Evolutionary conservation across 1,140 invertebrate species (phyloP), one percentile per base, ranked within the genome.

Genomic region (Danaus melanippus): DNA sequence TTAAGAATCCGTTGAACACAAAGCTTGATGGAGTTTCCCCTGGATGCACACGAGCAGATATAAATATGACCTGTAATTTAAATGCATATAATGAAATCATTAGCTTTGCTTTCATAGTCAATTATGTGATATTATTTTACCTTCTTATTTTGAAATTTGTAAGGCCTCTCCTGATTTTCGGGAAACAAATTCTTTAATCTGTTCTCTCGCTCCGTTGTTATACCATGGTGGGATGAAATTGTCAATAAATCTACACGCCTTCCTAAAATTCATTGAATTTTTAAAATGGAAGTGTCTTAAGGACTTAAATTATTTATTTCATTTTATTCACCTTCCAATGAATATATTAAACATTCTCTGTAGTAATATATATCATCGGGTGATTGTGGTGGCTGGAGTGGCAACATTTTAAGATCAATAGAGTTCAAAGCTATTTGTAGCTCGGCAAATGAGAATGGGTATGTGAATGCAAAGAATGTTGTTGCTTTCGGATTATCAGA

Each of bases 21-120:
- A 97, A 98, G 79, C 94, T 96, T 7, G 95, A 94, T 52, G 97
- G 97, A 12, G 95, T 97, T 88, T 98, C 97, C 10, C 96, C 97
- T 15, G 93, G 96, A 89, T 98, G 96, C 47, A 98, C 96, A 67
- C 96, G 89, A 5, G 95, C 95, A 56, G 94, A 96, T 61, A 99
- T 86, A 78, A 98, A 95, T 53, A 96, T 91, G 0, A 95, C 88
- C 92, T 93, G 70, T 12, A 45, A 43, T 45, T 15, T 15, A 53
- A 56, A 10, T 44, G 8, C 12, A 56, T 57, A 51, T 44, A 21
- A 53, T 50, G 46, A 54, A 53, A 44, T 11, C 11, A 49, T 15
- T 21, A 1, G 32, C 40, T 8, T 11, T 12, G 42, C 8, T 50
- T 10, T 46, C 32, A n/a, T 54, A 39, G n/a, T 48, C 10, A 11